Evolutionary conservation across 35 echinoderm and acorn worm species (phyloP).

Genomic region (Lytechinus variegatus): DNA sequence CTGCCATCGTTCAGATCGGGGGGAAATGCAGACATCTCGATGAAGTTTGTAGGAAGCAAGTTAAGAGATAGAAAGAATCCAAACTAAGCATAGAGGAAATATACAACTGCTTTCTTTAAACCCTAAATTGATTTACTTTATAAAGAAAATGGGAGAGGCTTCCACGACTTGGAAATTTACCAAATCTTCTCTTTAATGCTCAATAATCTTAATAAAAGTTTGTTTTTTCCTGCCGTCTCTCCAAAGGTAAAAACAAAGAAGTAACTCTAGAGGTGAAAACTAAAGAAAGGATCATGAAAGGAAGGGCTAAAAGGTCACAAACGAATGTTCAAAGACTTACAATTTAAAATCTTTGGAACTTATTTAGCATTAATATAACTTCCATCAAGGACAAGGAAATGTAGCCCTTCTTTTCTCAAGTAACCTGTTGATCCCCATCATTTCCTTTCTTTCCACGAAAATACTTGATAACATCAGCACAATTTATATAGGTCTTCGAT

Average conservation of each 20-base stretch:
- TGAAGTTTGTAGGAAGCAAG: background rate
- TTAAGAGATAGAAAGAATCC: background rate
- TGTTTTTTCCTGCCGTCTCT: background rate
- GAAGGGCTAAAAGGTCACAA: background rate
- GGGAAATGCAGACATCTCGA: background rate
- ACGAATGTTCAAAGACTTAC: background rate
- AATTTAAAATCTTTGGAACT: background rate
- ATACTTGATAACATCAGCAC: no score
- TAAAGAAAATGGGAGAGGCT: background rate
- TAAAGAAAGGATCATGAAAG: background rate
- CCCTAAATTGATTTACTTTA: background rate
- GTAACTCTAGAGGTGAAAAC: background rate
- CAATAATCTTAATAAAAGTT: background rate
- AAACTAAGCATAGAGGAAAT: background rate
- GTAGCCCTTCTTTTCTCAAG: background rate
- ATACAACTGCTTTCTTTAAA: background rate
- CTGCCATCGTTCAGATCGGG: background rate
- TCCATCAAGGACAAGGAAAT: background rate
- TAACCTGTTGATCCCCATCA: background rate
- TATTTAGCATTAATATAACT: background rate
- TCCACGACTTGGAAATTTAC: background rate
- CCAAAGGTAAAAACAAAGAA: background rate
- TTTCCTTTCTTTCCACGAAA: background rate
- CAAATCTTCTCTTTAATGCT: conserved; percentile 4
- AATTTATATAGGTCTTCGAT: no score